A percentile compares a stretch with the other conserved stretches of the same genome.
Evolutionary conservation across 2,888 invertebrate genomes (phyloP).

Genomic region (Machimus rusticus): DNA sequence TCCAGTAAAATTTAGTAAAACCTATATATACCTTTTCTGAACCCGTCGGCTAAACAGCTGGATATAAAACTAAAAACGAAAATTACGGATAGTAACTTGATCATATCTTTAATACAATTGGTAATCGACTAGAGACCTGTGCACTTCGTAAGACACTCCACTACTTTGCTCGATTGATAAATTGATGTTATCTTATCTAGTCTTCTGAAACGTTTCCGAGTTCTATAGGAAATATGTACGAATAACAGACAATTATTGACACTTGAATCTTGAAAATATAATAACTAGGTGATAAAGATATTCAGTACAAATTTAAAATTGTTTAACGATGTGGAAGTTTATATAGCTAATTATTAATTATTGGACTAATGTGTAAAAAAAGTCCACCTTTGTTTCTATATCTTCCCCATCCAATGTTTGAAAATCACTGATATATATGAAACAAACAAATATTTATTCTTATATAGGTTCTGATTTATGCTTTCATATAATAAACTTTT

Average conservation of each 20-base stretch:
- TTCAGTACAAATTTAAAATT: too few species aligned
- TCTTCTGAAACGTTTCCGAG: not conserved
- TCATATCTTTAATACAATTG: not conserved
- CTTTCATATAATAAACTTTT: too few species aligned
- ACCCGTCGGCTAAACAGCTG: not conserved
- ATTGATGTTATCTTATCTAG: not conserved
- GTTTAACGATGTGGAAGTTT: too few species aligned
- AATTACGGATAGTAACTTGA: not conserved
- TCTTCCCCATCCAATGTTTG: too few species aligned
- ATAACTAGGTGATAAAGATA: too few species aligned
- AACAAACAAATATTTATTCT: too few species aligned
- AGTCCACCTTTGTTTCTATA: too few species aligned
- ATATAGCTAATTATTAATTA: too few species aligned
- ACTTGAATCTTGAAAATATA: too few species aligned
- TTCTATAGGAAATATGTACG: not conserved
- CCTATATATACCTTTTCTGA: not conserved
- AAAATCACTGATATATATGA: too few species aligned
- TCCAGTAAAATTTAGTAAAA: not conserved
- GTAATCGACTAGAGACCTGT: not conserved
- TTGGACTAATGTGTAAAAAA: too few species aligned
- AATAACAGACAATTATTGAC: not conserved
- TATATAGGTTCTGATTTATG: too few species aligned
- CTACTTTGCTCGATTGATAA: not conserved
- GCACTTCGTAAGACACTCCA: not conserved
- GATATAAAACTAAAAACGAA: not conserved